Conservation (phyloP, 2,113 vertebrate genomes). For the Ranitomeya imitator region DNA sequence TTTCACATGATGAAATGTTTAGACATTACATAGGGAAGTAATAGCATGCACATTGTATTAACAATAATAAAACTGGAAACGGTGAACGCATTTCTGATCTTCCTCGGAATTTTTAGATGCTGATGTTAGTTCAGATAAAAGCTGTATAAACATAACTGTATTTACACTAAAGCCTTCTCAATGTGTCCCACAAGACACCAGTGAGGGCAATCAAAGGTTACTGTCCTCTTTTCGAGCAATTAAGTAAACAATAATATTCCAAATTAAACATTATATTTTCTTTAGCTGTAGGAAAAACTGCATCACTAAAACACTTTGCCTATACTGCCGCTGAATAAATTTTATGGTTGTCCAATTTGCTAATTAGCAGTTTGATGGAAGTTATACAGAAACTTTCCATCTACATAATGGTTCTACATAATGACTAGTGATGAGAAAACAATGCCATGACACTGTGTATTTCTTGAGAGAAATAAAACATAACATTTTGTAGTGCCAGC, state of each 20-base stretch:
- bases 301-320: neutral
- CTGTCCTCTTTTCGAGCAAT: neutral
- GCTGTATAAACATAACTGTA: constrained; percentile 25
- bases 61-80: constrained; percentile 3
- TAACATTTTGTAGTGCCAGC: too few species aligned
- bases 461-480: too few species aligned
- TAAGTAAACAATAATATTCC: constrained; percentile 19
- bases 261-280: neutral
- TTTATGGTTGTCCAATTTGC: too few species aligned
- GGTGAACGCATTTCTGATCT: neutral
- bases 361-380: too few species aligned
- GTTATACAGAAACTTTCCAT: too few species aligned
- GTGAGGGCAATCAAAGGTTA: neutral
- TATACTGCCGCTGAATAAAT: too few species aligned
- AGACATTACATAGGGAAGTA: neutral
- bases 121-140: neutral
- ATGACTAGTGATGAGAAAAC: too few species aligned
- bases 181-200: neutral
- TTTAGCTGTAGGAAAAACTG: neutral
- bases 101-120: neutral
- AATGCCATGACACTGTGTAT: too few species aligned
- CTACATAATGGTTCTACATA: too few species aligned
- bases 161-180: constrained; percentile 22
- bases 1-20: neutral
- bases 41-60: neutral